Percentiles rank a stretch among this genome's conserved stretches.
Conservation (phyloP, 2,113 vertebrate species). For the Urocynchramus pylzowi region DNA sequence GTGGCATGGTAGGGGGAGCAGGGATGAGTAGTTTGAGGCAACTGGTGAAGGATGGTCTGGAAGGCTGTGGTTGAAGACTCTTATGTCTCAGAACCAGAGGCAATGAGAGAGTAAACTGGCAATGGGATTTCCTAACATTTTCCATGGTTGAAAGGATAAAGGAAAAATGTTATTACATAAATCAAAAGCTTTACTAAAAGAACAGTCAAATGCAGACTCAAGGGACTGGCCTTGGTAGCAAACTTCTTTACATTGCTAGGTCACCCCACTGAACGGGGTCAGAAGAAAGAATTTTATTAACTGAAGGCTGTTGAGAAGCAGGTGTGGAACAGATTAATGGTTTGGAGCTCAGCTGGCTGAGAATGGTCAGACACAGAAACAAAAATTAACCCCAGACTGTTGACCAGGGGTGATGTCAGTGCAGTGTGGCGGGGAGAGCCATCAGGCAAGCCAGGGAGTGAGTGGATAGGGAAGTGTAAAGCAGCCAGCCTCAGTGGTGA, state of each 20-base stretch:
- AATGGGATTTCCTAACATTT: background rate
- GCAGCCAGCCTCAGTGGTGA: background rate
- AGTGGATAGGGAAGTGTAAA: background rate
- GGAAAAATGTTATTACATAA: background rate
- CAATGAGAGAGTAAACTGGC: background rate
- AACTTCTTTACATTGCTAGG: background rate
- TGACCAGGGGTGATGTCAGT: background rate
- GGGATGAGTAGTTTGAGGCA: background rate
- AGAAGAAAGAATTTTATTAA: conserved; percentile 24
- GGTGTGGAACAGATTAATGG: conserved; percentile 9
- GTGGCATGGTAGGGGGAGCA: background rate
- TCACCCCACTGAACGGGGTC: background rate
- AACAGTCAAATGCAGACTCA: background rate
- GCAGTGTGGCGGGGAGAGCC: background rate
- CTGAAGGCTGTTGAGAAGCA: background rate
- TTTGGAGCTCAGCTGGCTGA: background rate
- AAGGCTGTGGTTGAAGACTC: background rate
- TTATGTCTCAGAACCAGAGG: background rate
- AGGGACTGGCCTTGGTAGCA: background rate
- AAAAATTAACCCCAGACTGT: background rate
- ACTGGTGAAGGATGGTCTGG: background rate
- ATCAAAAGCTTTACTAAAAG: background rate
- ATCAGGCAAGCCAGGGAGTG: background rate
- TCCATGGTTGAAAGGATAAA: background rate
- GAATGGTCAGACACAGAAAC: background rate